Conservation (phyloP, 2,888 invertebrate genomes). For the Orchestes rusci region DNA sequence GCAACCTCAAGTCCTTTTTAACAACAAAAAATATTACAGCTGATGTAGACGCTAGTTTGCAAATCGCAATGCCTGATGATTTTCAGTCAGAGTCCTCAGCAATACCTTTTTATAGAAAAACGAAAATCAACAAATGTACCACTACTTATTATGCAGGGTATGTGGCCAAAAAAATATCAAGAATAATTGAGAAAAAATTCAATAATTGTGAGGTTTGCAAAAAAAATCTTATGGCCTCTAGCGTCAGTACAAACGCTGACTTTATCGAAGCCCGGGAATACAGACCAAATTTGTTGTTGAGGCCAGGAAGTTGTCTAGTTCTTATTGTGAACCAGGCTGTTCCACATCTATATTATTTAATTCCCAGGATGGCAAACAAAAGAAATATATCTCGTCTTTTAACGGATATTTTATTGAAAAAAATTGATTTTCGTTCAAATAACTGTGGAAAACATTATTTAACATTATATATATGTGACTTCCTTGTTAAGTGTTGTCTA, state of each 20-base stretch:
- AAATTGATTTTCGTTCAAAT: not conserved
- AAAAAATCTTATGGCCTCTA: not conserved
- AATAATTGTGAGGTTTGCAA: too few relatives aligned
- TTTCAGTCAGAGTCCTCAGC: too few relatives aligned
- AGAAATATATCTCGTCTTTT: not conserved
- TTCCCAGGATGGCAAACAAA: not conserved
- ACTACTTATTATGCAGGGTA: too few relatives aligned
- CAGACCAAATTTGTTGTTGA: slow-evolving; percentile 2
- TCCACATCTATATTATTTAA: not conserved
- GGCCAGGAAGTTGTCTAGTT: not conserved
- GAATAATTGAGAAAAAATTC: too few relatives aligned
- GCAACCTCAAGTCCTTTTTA: too few relatives aligned
- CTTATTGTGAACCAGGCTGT: slow-evolving; percentile 2
- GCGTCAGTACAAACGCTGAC: not conserved
- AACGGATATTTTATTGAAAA: not conserved
- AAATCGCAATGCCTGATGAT: too few relatives aligned
- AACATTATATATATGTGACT: not conserved
- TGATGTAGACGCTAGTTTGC: too few relatives aligned
- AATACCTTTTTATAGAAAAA: too few relatives aligned
- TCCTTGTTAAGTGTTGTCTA: not conserved
- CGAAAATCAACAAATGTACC: too few relatives aligned
- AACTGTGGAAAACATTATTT: slow-evolving; percentile 2
- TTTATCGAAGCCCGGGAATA: slow-evolving; percentile 4
- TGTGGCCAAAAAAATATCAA: too few relatives aligned
- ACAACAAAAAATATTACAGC: too few relatives aligned